A percentile compares a stretch with the other conserved stretches of the same genome.
phyloP scores from a whole-genome alignment of 2,797 vertebrate genomes.

The Ficedula albicollis region DNA sequence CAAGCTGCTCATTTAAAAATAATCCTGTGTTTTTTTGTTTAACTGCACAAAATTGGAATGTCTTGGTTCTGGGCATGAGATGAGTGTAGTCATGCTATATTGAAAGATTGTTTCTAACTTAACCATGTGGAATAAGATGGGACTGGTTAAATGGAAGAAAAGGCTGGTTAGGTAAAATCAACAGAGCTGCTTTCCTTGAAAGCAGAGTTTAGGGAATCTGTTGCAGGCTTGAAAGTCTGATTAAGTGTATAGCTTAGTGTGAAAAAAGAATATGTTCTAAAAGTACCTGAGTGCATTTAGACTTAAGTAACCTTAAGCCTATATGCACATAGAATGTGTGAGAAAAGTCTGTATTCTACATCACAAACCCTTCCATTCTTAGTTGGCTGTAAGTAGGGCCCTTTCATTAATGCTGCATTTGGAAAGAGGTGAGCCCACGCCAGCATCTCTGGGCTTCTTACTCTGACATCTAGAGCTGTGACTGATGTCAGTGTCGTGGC shows the following conservation, averaged over 20 bases:
- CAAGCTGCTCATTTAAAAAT: background rate
- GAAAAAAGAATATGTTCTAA: background rate
- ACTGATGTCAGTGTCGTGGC: background rate
- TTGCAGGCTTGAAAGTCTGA: background rate
- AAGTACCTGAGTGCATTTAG: background rate
- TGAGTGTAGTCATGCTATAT: background rate
- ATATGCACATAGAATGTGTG: background rate
- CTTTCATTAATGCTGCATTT: background rate
- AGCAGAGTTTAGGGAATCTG: background rate
- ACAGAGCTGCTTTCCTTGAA: background rate
- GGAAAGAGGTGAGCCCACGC: background rate
- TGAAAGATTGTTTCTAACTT: background rate
- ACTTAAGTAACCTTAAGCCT: background rate
- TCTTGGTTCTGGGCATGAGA: background rate
- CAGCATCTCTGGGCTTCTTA: background rate
- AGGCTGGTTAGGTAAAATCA: background rate
- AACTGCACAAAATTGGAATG: fast-evolving
- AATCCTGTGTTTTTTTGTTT: background rate
- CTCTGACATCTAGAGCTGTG: background rate
- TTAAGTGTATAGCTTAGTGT: background rate
- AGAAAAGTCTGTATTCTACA: background rate
- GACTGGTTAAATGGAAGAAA: background rate
- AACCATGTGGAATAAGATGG: background rate
- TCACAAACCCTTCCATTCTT: background rate
- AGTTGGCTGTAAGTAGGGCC: background rate